A percentile compares a stretch with the other conserved stretches of the same genome.
Evolutionary conservation across 2,888 invertebrate genomes (phyloP).

Genomic region (Xiphydria camelus): DNA sequence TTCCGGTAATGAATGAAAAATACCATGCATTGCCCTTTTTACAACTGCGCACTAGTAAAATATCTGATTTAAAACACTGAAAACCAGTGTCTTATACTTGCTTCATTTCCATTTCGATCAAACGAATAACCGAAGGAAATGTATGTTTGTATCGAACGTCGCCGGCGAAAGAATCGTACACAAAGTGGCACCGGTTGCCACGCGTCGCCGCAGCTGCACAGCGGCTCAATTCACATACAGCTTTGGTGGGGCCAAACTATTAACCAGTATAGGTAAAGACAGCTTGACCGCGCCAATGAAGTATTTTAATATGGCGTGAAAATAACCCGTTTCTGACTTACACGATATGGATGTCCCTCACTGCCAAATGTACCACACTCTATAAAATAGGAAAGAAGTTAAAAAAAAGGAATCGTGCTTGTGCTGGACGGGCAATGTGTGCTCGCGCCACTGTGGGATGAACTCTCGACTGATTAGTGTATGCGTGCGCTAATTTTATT

Average conservation of each 20-base stretch:
- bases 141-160: too few relatives aligned
- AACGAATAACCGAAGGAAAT: too few relatives aligned
- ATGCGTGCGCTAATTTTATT: conserved; percentile 49
- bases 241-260: conserved; percentile 52
- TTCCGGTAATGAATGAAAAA: too few relatives aligned
- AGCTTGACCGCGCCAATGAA: conserved; percentile 22
- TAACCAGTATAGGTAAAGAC: conserved; percentile 33
- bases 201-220: too few relatives aligned
- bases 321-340: conserved; percentile 38
- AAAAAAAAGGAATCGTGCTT: conserved; percentile 32
- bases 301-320: conserved; percentile 17
- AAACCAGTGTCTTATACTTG: too few relatives aligned
- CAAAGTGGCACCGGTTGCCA: too few relatives aligned
- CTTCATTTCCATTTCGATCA: too few relatives aligned
- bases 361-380: conserved; percentile 51
- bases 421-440: conserved; percentile 32
- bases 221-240: conserved; percentile 37
- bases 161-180: too few relatives aligned
- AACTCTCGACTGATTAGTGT: conserved; percentile 49
- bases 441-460: conserved; percentile 27
- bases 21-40: too few relatives aligned
- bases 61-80: too few relatives aligned
- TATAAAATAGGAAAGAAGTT: conserved; percentile 17
- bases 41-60: too few relatives aligned
- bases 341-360: conserved; percentile 49